Percentiles rank a stretch among this genome's conserved stretches.
Evolutionary conservation across 2,797 vertebrate genomes (phyloP).

Genomic region (Xerus rutilus): DNA sequence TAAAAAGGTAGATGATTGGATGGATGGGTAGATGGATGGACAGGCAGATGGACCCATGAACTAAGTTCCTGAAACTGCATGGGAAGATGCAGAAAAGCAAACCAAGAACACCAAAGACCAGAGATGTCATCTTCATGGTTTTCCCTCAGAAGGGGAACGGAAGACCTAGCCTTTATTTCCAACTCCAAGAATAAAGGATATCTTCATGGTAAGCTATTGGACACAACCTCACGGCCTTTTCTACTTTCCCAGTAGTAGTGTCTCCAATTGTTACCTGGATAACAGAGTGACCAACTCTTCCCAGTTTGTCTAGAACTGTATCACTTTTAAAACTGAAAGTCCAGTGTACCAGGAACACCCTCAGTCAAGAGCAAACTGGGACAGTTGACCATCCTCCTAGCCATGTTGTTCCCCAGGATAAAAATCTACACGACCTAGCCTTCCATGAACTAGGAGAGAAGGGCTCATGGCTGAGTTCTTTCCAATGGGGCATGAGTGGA

Average conservation of each 20-base stretch:
- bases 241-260: neutral
- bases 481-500: neutral
- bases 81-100: neutral
- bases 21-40: neutral
- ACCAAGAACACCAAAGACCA: neutral
- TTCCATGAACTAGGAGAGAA: neutral
- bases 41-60: neutral
- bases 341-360: constrained; percentile 4
- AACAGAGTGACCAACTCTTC: neutral
- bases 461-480: neutral
- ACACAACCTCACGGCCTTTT: neutral
- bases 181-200: neutral
- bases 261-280: neutral
- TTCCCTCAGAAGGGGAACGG: neutral
- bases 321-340: constrained; percentile 18
- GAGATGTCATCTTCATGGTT: neutral
- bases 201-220: neutral
- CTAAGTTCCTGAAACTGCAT: neutral
- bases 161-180: neutral
- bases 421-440: neutral
- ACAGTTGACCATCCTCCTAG: neutral
- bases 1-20: neutral
- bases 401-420: neutral
- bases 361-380: neutral
- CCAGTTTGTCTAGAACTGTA: neutral